Percentiles rank a stretch among this genome's conserved stretches.
Conservation (phyloP, 2,797 vertebrate genomes). For the Heterohyrax brucei region DNA sequence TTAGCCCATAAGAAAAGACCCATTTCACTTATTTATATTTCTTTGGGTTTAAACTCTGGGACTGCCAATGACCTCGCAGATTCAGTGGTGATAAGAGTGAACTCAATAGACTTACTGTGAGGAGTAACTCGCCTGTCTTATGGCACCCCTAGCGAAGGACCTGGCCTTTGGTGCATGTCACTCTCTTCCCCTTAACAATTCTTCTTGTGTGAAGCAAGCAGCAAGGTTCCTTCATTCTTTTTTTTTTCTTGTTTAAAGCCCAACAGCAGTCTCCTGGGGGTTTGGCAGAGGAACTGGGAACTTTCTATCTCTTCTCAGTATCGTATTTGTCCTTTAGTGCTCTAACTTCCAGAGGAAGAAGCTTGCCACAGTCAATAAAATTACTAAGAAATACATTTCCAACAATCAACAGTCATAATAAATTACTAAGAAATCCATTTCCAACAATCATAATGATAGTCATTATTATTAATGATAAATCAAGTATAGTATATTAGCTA, state of each 20-base stretch:
- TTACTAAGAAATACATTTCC: background rate
- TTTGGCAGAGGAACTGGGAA: background rate
- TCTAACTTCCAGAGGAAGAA: conserved; percentile 16
- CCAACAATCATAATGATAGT: background rate
- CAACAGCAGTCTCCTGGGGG: background rate
- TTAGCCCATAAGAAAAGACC: background rate
- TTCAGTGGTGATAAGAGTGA: background rate
- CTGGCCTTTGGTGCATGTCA: background rate
- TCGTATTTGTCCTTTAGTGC: background rate
- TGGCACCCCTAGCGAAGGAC: background rate
- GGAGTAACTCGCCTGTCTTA: background rate
- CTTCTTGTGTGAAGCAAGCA: background rate
- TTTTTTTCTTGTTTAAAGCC: background rate
- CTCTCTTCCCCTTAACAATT: background rate
- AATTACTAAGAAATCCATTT: background rate
- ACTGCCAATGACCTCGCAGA: background rate
- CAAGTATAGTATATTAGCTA: background rate
- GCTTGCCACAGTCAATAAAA: background rate
- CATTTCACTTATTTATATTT: background rate
- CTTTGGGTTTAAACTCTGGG: conserved; percentile 12
- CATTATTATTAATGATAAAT: background rate
- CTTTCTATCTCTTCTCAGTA: background rate
- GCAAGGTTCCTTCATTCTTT: background rate
- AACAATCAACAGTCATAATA: background rate
- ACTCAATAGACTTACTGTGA: background rate